phyloP scores from a whole-genome alignment of 2,113 vertebrate species.

The Aspidoscelis tigris region DNA sequence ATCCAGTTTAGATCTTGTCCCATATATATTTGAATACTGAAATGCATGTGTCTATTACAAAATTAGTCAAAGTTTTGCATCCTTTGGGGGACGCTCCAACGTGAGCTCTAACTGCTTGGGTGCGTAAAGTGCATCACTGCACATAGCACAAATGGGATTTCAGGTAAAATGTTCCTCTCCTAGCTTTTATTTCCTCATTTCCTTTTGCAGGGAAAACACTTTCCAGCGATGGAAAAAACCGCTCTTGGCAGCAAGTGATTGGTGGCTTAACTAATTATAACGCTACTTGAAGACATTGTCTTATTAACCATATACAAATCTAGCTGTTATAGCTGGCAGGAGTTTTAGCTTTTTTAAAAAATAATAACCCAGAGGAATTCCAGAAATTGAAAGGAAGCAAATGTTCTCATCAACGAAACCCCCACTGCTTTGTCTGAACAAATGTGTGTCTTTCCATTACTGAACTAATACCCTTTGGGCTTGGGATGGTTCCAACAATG shows the following conservation, averaged over 20 bases:
- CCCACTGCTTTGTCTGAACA: background rate
- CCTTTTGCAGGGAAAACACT: constrained; percentile 22
- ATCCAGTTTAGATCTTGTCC: too few relatives aligned
- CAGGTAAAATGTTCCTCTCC: background rate
- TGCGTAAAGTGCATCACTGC: background rate
- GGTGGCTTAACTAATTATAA: constrained; percentile 9
- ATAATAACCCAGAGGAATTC: constrained; percentile 26
- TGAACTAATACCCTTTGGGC: background rate
- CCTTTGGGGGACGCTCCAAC: too few relatives aligned
- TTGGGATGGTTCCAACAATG: constrained; percentile 17
- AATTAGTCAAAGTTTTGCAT: background rate
- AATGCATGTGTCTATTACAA: background rate
- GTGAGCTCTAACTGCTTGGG: background rate
- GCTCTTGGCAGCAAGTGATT: constrained; percentile 41
- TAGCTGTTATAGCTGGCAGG: background rate
- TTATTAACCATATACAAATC: constrained; percentile 26
- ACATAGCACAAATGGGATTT: background rate
- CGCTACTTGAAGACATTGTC: background rate
- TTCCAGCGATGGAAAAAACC: constrained; percentile 48
- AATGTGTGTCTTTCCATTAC: constrained; percentile 1
- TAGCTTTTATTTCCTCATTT: background rate
- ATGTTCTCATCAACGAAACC: constrained; percentile 5
- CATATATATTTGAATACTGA: too few relatives aligned
- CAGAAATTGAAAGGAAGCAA: background rate
- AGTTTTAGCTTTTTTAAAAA: background rate